A percentile compares a stretch with the other conserved stretches of the same genome.
phyloP scores from a whole-genome alignment of 37 sponge, comb jelly and placozoan genomes.

The Ephydatia muelleri region DNA sequence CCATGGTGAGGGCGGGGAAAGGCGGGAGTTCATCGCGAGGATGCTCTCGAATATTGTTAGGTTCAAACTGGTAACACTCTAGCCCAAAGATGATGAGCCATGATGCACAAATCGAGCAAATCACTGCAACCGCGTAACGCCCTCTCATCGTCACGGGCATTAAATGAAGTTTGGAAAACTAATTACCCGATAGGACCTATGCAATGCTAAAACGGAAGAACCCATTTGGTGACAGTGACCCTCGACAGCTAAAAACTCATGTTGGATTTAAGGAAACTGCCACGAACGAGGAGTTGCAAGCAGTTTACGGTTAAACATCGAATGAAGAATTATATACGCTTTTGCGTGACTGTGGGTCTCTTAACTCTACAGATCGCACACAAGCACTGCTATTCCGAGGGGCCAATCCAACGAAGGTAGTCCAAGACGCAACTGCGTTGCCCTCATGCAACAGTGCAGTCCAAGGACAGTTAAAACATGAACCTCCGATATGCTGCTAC shows the following conservation, averaged over 20 bases:
- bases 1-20: constrained; percentile 39
- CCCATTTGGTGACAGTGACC: constrained; percentile 61
- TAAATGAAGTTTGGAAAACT: neutral
- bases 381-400: constrained; percentile 32
- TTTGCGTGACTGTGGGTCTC: neutral
- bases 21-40: constrained; percentile 10
- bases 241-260: constrained; percentile 67
- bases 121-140: neutral
- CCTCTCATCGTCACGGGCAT: constrained; percentile 14
- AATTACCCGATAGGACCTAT: neutral
- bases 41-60: neutral
- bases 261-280: constrained; percentile 66
- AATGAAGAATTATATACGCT: neutral
- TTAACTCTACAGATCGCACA: constrained; percentile 24
- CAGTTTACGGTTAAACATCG: constrained; percentile 41
- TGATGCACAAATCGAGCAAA: constrained; percentile 11
- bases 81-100: constrained; percentile 30
- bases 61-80: constrained; percentile 21
- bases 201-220: constrained; percentile 69
- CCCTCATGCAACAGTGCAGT: neutral
- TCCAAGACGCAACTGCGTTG: neutral
- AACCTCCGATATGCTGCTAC: neutral
- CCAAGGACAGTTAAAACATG: neutral
- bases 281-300: constrained; percentile 48
- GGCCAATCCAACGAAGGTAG: constrained; percentile 8